Percentiles rank a stretch among this genome's conserved stretches.
Evolutionary conservation across 2,797 vertebrate genomes (phyloP).

Genomic region (Sternarchorhynchus goeldii): DNA sequence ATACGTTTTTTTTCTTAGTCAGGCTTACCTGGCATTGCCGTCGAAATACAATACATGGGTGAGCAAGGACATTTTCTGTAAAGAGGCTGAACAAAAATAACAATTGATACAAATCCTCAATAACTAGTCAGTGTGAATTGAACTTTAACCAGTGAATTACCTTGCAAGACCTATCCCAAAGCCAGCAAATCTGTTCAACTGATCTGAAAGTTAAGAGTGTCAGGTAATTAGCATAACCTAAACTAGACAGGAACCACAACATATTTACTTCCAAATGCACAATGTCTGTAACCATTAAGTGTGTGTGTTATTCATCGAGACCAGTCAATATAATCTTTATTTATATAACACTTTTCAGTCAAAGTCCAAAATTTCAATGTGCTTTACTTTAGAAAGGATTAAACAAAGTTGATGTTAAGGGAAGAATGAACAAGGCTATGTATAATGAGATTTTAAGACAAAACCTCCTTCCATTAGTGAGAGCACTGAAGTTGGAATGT

Average conservation of each 20-base stretch:
- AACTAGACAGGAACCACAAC: too few species aligned
- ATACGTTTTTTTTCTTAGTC: neutral
- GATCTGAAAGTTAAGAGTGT: conserved; percentile 76
- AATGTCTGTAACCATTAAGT: too few species aligned
- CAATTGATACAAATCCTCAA: neutral
- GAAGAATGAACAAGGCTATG: too few species aligned
- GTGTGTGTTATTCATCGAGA: too few species aligned
- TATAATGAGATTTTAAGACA: too few species aligned
- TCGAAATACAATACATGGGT: conserved; percentile 94
- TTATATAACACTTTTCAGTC: too few species aligned
- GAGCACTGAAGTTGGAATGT: too few species aligned
- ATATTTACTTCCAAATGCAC: too few species aligned
- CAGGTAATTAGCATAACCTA: neutral
- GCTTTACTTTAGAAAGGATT: neutral
- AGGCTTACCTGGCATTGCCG: conserved; percentile 91
- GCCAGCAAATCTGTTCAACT: conserved; percentile 93
- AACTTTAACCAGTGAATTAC: conserved; percentile 65
- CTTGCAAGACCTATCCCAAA: conserved; percentile 96
- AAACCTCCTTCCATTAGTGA: too few species aligned
- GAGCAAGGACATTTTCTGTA: conserved; percentile 96
- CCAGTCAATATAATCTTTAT: too few species aligned
- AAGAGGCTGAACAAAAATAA: conserved; percentile 82
- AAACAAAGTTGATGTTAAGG: neutral
- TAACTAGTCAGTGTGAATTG: neutral
- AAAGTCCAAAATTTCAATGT: too few species aligned